phyloP scores from a whole-genome alignment of 2,888 invertebrate genomes.

The Rhyacophila evoluta region DNA sequence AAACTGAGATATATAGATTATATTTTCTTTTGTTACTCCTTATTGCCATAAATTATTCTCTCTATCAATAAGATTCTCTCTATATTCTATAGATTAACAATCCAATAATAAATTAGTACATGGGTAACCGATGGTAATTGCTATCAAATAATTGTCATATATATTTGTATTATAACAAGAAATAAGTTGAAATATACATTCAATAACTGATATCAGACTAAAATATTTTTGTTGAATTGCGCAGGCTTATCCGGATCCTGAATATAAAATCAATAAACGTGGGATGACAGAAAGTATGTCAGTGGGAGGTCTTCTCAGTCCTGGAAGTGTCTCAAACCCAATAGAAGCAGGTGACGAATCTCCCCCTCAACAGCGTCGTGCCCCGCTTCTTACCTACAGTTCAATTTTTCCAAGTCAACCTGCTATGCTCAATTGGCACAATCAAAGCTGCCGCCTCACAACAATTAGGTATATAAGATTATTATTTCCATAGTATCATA shows the following conservation, averaged over 20 bases:
- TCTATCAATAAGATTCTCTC: too few species aligned
- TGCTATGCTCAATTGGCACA: constrained; percentile 94
- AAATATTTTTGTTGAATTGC: constrained; percentile 42
- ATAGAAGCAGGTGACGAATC: constrained; percentile 70
- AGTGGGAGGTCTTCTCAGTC: constrained; percentile 51
- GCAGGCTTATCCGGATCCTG: constrained; percentile 89
- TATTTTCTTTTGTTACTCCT: too few species aligned
- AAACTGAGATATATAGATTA: too few species aligned
- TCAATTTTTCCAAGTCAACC: constrained; percentile 85
- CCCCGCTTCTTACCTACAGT: constrained; percentile 75
- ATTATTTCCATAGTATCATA: neutral
- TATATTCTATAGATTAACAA: too few species aligned
- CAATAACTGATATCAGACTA: neutral
- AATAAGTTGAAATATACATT: too few species aligned
- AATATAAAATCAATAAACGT: constrained; percentile 92
- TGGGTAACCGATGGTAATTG: too few species aligned
- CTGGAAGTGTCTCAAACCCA: constrained; percentile 64
- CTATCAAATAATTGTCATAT: too few species aligned
- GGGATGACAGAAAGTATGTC: constrained; percentile 77
- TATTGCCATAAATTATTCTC: too few species aligned
- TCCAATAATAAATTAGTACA: too few species aligned
- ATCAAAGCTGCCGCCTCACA: constrained; percentile 78
- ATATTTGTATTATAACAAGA: too few species aligned
- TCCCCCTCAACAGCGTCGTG: constrained; percentile 72
- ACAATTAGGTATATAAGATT: constrained; percentile 69